Percentiles rank a stretch among this genome's conserved stretches.
These are phyloP conservation scores for Argentina silus DNA, from an alignment of 2,797 vertebrate genomes.

Conservation along the genomic window DNA sequence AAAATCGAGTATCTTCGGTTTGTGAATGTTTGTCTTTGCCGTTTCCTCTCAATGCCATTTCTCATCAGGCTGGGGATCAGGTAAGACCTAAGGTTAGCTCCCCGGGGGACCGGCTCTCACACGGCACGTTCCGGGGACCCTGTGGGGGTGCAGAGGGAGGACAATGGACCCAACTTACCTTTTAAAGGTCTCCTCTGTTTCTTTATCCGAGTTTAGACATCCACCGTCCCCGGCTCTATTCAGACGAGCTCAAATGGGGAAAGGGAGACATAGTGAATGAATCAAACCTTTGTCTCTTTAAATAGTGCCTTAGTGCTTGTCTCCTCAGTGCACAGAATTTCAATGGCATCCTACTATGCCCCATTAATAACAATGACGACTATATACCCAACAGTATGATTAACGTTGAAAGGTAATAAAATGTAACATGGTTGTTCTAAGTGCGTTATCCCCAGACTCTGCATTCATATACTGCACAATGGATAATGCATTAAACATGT, in stretches of 20 bases:
- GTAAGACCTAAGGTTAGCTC: conserved; percentile 23
- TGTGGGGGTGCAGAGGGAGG: conserved; percentile 40
- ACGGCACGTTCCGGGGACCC: conserved; percentile 7
- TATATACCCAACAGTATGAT: conserved; percentile 11
- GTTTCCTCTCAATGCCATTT: conserved; percentile 26
- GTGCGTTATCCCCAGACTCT: conserved; percentile 42
- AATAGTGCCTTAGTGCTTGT: conserved; percentile 18
- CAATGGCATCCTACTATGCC: conserved; percentile 8
- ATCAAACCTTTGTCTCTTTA: conserved; percentile 44
- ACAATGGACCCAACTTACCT: conserved; percentile 40
- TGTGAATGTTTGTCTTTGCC: conserved; percentile 40
- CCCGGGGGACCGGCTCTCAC: conserved; percentile 21
- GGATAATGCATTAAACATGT: conserved; percentile 60
- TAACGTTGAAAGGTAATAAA: conserved; percentile 38
- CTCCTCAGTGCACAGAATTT: conserved; percentile 30
- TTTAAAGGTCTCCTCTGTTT: conserved; percentile 33
- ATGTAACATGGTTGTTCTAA: conserved; percentile 4
- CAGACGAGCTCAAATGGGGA: conserved; percentile 33
- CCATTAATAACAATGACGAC: conserved; percentile 15
- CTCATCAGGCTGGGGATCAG: conserved; percentile 48
- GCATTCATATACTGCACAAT: conserved; percentile 37
- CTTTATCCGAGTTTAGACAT: conserved; percentile 51
- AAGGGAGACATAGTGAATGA: conserved; percentile 33
- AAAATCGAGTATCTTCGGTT: conserved; percentile 26
- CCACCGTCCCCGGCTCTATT: conserved; percentile 44